phyloP scores from a whole-genome alignment of 2,888 invertebrate genomes.

The Frankliniella intonsa region DNA sequence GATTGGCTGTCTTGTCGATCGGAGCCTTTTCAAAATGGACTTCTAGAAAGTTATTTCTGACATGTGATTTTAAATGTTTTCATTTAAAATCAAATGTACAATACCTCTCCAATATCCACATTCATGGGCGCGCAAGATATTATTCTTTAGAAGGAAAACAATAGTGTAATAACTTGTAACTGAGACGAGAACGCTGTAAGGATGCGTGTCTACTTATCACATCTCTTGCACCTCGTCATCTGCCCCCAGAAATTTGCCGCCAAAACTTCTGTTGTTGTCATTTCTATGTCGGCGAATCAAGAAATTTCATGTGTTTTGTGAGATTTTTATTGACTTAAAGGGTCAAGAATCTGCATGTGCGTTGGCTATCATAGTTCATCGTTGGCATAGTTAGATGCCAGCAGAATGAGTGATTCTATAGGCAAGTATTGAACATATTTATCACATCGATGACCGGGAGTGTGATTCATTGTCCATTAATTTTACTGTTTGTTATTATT shows the following conservation, averaged over 20 bases:
- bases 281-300: not conserved
- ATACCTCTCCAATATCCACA: too few relatives aligned
- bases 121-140: too few relatives aligned
- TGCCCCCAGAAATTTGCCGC: slow-evolving; percentile 5
- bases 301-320: not conserved
- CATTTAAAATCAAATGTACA: too few relatives aligned
- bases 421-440: not conserved
- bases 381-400: not conserved
- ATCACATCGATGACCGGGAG: not conserved
- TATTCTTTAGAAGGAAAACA: too few relatives aligned
- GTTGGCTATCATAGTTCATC: too few relatives aligned
- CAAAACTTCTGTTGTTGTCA: slow-evolving; percentile 4
- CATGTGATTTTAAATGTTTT: too few relatives aligned
- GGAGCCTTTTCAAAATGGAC: too few relatives aligned
- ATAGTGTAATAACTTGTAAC: not conserved
- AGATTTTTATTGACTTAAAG: not conserved
- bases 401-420: not conserved
- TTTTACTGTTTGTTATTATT: not conserved
- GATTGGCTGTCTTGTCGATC: too few relatives aligned
- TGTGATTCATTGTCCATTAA: not conserved
- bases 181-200: not conserved
- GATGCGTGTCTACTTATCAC: not conserved
- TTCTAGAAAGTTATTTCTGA: too few relatives aligned
- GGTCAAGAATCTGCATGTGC: not conserved
- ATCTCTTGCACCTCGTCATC: not conserved